Conservation (phyloP, 2,888 invertebrate species). For the Hypsopygia costalis region DNA sequence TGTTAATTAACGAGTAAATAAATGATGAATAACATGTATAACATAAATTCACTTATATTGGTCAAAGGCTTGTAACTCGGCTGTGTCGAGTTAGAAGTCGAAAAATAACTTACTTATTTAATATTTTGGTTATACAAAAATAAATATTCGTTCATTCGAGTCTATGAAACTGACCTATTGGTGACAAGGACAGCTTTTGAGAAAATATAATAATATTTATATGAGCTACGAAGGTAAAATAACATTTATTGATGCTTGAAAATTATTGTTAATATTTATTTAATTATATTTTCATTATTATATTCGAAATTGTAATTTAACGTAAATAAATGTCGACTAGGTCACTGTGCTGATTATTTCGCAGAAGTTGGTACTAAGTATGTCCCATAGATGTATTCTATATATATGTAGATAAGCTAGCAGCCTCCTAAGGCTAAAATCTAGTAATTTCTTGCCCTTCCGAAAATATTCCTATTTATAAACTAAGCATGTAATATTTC, state of each 20-base stretch:
- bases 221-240: too few relatives aligned
- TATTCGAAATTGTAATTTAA: too few relatives aligned
- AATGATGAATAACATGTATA: background rate
- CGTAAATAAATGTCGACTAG: background rate
- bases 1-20: background rate
- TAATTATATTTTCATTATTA: too few relatives aligned
- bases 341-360: background rate
- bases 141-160: too few relatives aligned
- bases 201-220: too few relatives aligned
- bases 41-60: background rate
- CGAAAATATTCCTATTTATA: conserved; percentile 8
- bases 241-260: too few relatives aligned
- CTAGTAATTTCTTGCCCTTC: conserved; percentile 11
- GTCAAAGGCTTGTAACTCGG: background rate
- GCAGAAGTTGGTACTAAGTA: background rate
- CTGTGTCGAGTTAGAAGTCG: too few relatives aligned
- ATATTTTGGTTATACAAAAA: too few relatives aligned
- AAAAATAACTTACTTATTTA: background rate
- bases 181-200: too few relatives aligned
- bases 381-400: conserved; percentile 3
- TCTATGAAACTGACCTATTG: too few relatives aligned
- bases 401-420: conserved; percentile 28
- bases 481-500: background rate
- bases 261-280: too few relatives aligned
- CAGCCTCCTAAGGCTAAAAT: conserved; percentile 19